phyloP scores from a whole-genome alignment of 2,113 vertebrate species.

The Sinocyclocheilus grahami region DNA sequence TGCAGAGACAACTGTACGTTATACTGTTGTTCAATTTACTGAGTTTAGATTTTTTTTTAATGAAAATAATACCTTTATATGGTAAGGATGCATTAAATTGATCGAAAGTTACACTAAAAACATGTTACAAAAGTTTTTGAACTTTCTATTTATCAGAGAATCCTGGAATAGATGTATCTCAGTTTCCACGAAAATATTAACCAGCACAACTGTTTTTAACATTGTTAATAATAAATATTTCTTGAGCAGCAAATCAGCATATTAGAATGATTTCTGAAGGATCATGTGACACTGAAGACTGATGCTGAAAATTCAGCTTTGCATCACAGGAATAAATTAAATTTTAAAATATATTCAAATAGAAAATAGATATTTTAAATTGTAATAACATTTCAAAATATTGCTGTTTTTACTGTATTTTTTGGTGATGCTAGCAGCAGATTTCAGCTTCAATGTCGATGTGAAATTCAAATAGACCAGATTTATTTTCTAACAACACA shows the following conservation, averaged over 20 bases:
- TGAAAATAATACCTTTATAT: neutral
- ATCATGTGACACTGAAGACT: neutral
- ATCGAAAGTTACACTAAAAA: neutral
- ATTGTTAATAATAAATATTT: neutral
- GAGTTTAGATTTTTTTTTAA: too few relatives aligned
- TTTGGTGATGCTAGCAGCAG: neutral
- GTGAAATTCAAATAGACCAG: neutral
- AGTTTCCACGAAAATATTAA: neutral
- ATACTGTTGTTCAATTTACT: neutral
- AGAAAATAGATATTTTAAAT: neutral
- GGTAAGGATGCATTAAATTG: neutral
- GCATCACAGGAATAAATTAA: neutral
- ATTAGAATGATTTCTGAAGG: neutral
- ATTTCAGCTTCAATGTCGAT: neutral
- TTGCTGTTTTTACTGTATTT: too few relatives aligned
- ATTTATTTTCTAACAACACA: neutral
- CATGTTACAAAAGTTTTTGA: neutral
- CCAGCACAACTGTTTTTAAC: neutral
- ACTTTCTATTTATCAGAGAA: neutral
- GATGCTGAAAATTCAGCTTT: neutral
- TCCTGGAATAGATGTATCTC: neutral
- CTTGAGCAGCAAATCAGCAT: neutral
- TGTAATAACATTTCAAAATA: neutral
- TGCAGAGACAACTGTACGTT: neutral
- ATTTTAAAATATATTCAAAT: too few relatives aligned